Evolutionary conservation across 2,113 vertebrate genomes (phyloP), one percentile per base, ranked within the genome.

Genomic region (Sitta europaea): DNA sequence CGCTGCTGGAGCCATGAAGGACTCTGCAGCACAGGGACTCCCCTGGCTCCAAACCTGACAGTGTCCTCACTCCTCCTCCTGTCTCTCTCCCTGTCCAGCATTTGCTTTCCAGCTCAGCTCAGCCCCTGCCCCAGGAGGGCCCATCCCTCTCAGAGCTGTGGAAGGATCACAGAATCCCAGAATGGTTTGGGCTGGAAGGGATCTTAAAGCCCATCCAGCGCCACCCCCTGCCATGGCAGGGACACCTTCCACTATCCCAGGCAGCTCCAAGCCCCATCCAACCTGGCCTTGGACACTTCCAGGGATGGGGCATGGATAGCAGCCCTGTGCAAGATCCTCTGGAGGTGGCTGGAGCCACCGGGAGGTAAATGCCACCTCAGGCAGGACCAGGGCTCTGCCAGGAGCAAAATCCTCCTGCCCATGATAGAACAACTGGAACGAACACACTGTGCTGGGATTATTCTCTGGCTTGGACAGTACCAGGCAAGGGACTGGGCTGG

Each of bases 31-130:
- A 28, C 58, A 38, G 54, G 23, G 20, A 62, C 43, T 54, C 23
- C 48, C 35, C n/a, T 3, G 11, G 42, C 29, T 58, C 43, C 3
- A 1, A 48, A 43, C 24, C 12, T 1, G 1, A 8, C 27, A n/a
- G 23, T 19, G 27, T 16, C 24, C 31, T 72, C 59, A 51, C 57
- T 38, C 1, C 11, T 42, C 65, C 3, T 14, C 66, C 4, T 21
- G 29, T 14, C 36, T 21, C 33, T 27, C 22, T 62, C 48, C 38
- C 21, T 65, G 40, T 36, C 40, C 54, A n/a, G 88, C 50, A 25
- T 25, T 28, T 2, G 0, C 10, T 25, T 51, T 58, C 24, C 77
- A 81, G 51, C 38, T 48, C 66, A 51, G 29, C 35, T 65, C 58
- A 88, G 48, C 21, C 33, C 5, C 18, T 73, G 51, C 36, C 53